Evolutionary conservation across 2,797 vertebrate species (phyloP), one percentile per base, ranked within the genome.

Genomic region (Oreochromis grahami): DNA sequence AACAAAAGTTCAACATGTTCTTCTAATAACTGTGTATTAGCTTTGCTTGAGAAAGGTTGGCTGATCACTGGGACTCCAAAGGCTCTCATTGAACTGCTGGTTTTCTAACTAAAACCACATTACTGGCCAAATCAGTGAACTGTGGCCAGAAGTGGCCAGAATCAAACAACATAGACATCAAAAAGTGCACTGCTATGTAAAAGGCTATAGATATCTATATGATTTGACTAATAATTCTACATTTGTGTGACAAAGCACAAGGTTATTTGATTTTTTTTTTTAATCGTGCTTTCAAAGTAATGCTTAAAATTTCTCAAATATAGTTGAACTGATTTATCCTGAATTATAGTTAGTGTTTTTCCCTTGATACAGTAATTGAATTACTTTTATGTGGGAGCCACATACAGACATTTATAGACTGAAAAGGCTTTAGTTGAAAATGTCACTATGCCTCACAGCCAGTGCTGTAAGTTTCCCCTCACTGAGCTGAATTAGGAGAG

Each of bases 51-150:
- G 21, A 70, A 5, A 17, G 21, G 14, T 0, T 0, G 24, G 21
- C 14, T 7, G 24, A 45, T 26, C 65, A 26, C 6, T n/a, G 24
- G 43, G 11, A 12, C 43, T 8, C 43, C 41, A 11, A 19, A 72
- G 1, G 43, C 24, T 72, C 8, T 72, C 43, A 48, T 0, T 72
- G 43, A 29, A 0, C 32, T 72, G 24, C 68, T 45, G 41, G 68
- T 48, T 48, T 29, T 72, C 24, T 0, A 48, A 32, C 1, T 13
- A 43, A 48, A 19, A n/a, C 24, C 10, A 12, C 24, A 72, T 0
- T 5, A 48, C 68, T 19, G 32, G 19, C 43, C 41, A 7, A 48
- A 32, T 48, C 68, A 48, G 45, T 29, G 10, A 29, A 32, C 4
- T 48, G n/a, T n/a, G n/a, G n/a, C n/a, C n/a, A n/a, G n/a, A 43